Percentiles rank a stretch among this genome's conserved stretches.
These are phyloP conservation scores for Antigone vipio DNA, from an alignment of 2,113 vertebrate species.

Conservation along the genomic window DNA sequence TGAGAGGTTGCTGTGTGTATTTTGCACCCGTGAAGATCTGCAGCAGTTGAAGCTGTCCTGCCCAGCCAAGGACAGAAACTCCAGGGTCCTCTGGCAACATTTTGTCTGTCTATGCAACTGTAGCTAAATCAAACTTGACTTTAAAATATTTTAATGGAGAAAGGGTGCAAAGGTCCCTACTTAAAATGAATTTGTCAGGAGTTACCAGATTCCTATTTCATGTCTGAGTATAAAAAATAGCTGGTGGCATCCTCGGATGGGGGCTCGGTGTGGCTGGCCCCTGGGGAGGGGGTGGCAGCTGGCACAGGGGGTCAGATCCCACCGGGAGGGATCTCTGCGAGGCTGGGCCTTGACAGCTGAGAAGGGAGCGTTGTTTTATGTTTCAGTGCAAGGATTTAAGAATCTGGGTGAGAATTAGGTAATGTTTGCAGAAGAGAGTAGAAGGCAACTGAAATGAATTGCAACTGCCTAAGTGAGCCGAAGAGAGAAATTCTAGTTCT, in stretches of 20 bases:
- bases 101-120: not conserved
- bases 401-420: slow-evolving; percentile 35
- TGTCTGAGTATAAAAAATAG: not conserved
- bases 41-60: not conserved
- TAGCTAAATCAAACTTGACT: not conserved
- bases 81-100: not conserved
- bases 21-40: not conserved
- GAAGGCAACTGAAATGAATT: not conserved
- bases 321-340: accelerated
- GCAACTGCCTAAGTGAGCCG: not conserved
- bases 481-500: slow-evolving; percentile 29
- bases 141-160: not conserved
- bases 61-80: not conserved
- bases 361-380: not conserved
- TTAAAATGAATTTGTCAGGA: not conserved
- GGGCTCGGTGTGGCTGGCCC: accelerated
- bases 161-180: not conserved
- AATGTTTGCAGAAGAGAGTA: not conserved
- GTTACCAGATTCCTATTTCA: not conserved
- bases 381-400: not conserved
- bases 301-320: not conserved
- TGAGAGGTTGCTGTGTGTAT: not conserved
- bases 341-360: not conserved
- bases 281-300: not conserved
- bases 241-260: not conserved